Percentiles rank a stretch among this genome's conserved stretches.
phyloP scores from a whole-genome alignment of 2,888 invertebrate genomes.

The Phragmatobia fuliginosa region DNA sequence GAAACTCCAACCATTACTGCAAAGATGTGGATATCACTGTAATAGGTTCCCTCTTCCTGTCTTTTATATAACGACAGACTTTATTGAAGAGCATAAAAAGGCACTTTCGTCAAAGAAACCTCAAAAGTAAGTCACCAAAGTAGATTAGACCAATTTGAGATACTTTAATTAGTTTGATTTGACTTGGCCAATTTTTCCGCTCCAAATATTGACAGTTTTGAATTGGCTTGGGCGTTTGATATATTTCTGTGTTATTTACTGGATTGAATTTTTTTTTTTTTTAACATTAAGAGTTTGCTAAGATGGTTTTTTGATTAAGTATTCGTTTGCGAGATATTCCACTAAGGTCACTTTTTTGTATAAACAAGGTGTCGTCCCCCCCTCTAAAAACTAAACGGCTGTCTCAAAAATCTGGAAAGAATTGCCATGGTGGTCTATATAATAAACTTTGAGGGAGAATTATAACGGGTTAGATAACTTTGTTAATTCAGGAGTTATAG shows the following conservation, averaged over 20 bases:
- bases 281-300: too few relatives aligned
- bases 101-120: conserved; percentile 24
- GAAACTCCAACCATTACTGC: conserved; percentile 13
- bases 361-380: too few relatives aligned
- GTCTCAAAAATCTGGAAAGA: too few relatives aligned
- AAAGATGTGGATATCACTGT: conserved; percentile 27
- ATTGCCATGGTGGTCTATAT: too few relatives aligned
- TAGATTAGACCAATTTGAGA: conserved; percentile 32
- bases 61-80: conserved; percentile 47
- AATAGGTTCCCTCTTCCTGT: conserved; percentile 32
- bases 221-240: conserved; percentile 3
- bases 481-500: too few relatives aligned
- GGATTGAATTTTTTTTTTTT: too few relatives aligned
- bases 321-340: too few relatives aligned
- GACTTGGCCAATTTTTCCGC: conserved; percentile 12
- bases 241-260: conserved; percentile 3
- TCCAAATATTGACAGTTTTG: conserved; percentile 9
- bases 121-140: conserved; percentile 23
- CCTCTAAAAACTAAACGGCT: too few relatives aligned
- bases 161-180: conserved; percentile 30
- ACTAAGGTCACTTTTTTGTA: too few relatives aligned
- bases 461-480: too few relatives aligned
- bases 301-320: too few relatives aligned
- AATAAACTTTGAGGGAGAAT: too few relatives aligned
- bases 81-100: conserved; percentile 43